Evolutionary conservation across 2,888 invertebrate genomes (phyloP).

Genomic region (Drosophila eohydei): DNA sequence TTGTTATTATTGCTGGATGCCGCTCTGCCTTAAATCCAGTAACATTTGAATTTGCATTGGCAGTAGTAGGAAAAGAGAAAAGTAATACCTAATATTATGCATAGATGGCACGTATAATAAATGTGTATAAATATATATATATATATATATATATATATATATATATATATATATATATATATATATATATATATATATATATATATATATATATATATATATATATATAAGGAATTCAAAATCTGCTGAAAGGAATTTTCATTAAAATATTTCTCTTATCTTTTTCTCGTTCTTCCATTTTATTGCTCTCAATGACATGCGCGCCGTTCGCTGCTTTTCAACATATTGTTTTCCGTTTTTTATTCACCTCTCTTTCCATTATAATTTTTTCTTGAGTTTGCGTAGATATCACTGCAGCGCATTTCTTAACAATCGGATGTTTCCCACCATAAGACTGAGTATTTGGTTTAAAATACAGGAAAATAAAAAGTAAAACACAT

Average conservation of each 20-base stretch:
- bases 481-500: constrained; percentile 32
- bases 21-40: constrained; percentile 69
- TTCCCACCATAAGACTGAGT: constrained; percentile 85
- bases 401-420: constrained; percentile 81
- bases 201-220: too few relatives aligned
- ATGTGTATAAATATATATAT: constrained; percentile 45
- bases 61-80: constrained; percentile 43
- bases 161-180: constrained; percentile 48
- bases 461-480: constrained; percentile 82
- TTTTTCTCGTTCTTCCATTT: constrained; percentile 75
- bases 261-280: constrained; percentile 78
- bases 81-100: constrained; percentile 45
- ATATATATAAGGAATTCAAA: constrained; percentile 69
- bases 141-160: constrained; percentile 20
- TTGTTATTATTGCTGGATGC: constrained; percentile 44
- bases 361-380: constrained; percentile 31
- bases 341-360: constrained; percentile 59
- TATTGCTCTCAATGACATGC: constrained; percentile 69
- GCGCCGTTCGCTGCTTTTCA: constrained; percentile 67
- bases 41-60: constrained; percentile 76
- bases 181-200: constrained; percentile 33
- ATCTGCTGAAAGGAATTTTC: constrained; percentile 79
- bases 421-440: constrained; percentile 85
- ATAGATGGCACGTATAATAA: constrained; percentile 66
- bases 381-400: constrained; percentile 25